These are phyloP conservation scores for Alcedo quadribrachys DNA, from an alignment of 2,797 vertebrate species.

Conservation along the genomic window DNA sequence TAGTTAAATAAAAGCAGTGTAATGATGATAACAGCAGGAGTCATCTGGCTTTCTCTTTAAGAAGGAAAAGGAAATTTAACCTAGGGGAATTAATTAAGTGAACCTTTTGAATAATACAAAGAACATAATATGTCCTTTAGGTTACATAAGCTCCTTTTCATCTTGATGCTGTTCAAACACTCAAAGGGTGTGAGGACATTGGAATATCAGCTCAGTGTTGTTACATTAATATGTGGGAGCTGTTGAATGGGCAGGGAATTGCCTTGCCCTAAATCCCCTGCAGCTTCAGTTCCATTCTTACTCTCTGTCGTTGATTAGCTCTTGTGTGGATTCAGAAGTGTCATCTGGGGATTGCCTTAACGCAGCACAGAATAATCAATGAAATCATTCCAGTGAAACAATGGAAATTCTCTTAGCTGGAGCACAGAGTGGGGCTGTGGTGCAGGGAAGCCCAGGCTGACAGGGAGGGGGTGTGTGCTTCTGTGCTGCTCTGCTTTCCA, in stretches of 20 bases:
- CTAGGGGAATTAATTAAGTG: not conserved
- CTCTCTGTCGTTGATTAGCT: not conserved
- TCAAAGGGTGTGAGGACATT: not conserved
- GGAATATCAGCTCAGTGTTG: not conserved
- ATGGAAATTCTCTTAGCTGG: not conserved
- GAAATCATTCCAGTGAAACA: not conserved
- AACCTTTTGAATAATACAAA: not conserved
- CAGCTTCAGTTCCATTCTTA: not conserved
- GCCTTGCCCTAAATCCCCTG: not conserved
- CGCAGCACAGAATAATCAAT: not conserved
- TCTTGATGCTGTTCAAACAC: not conserved
- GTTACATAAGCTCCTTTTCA: not conserved
- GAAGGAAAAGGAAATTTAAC: not conserved
- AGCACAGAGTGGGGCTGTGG: not conserved
- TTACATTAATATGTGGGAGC: not conserved
- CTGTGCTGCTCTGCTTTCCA: not conserved
- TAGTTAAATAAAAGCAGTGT: not conserved
- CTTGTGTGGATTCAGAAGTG: not conserved
- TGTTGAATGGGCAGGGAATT: not conserved
- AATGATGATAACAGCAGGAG: not conserved
- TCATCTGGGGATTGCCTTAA: not conserved
- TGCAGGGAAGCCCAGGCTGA: not conserved
- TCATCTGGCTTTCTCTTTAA: not conserved
- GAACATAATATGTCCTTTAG: not conserved
- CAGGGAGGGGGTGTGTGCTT: not conserved